These are phyloP conservation scores for Bagarius yarrelli DNA, from an alignment of 2,113 vertebrate species.

Conservation along the genomic window DNA sequence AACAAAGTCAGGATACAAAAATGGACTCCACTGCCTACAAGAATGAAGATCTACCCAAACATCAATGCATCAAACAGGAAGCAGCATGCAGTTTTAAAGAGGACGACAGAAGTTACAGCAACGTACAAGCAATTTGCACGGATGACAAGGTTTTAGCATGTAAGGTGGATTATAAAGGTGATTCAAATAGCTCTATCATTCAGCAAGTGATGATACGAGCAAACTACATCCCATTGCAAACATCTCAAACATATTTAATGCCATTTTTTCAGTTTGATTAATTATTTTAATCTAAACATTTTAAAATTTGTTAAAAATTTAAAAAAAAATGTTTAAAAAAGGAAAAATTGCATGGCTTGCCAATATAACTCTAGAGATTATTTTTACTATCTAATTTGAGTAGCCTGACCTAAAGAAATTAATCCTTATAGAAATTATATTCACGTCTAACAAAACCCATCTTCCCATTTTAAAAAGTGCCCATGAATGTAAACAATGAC, in stretches of 20 bases:
- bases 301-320: constrained; percentile 11
- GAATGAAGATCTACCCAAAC: constrained; percentile 39
- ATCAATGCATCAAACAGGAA: constrained; percentile 12
- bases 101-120: constrained; percentile 63
- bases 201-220: constrained; percentile 60
- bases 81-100: constrained; percentile 37
- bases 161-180: constrained; percentile 80
- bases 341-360: constrained; percentile 29
- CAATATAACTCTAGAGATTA: constrained; percentile 42
- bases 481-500: constrained; percentile 22
- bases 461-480: constrained; percentile 26
- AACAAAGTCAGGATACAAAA: constrained; percentile 54
- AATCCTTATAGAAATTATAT: constrained; percentile 30
- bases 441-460: constrained; percentile 45
- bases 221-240: constrained; percentile 48
- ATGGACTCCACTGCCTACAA: constrained; percentile 44
- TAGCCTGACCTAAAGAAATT: constrained; percentile 24
- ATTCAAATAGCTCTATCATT: constrained; percentile 71
- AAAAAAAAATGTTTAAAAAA: background rate
- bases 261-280: constrained; percentile 52
- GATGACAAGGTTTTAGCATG: constrained; percentile 69
- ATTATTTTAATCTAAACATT: constrained; percentile 50
- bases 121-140: constrained; percentile 62
- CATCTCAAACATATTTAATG: constrained; percentile 44
- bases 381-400: constrained; percentile 33